Evolutionary conservation across 2,113 vertebrate genomes (phyloP), one percentile per base, ranked within the genome.

Genomic region (Vireo altiloquus): DNA sequence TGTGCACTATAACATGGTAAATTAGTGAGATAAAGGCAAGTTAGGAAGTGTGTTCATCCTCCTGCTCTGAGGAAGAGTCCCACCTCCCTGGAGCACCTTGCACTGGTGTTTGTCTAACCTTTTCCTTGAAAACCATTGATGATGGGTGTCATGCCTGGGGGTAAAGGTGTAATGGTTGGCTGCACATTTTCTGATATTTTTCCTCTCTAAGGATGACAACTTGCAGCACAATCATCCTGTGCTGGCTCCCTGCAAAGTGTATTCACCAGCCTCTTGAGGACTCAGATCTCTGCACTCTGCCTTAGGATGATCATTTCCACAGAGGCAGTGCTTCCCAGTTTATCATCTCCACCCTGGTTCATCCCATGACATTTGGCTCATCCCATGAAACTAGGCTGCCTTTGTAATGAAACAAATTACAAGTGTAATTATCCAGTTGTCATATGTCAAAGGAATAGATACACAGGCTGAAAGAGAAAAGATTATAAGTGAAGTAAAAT

Each of bases 331-430:
- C 21, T 69, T 90, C 40, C 15, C 19, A 33, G 37, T 82, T 94
- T 93, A 64, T 85, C 37, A 30, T n/a, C 82, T 69, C 40, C 40
- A 40, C 28, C 3, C 13, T 49, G 44, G 31, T 31, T 88, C 8
- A 1, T 82, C 61, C 70, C 46, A 33, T 61, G 85, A 57, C 82
- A 68, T n/a, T 68, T 31, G 4, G 31, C 37, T 68, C 5, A 4
- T 82, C 66, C 61, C 46, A 25, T 68, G 65, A 90, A 89, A 76
- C 24, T 42, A 82, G 61, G 18, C 57, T 94, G 81, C 49, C 78
- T 72, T 85, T 56, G 81, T 85, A 90, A 90, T 42, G 50, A 92
- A 87, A 72, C 31, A 53, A 93, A 92, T 94, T 82, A 85, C 75
- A 92, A 60, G 15, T 60, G 54, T 85, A 90, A 86, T 95, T 96